Percentiles rank a stretch among this genome's conserved stretches.
These are phyloP conservation scores for Listrodromus nycthemerus DNA, from an alignment of 2,888 invertebrate genomes.

Conservation along the genomic window DNA sequence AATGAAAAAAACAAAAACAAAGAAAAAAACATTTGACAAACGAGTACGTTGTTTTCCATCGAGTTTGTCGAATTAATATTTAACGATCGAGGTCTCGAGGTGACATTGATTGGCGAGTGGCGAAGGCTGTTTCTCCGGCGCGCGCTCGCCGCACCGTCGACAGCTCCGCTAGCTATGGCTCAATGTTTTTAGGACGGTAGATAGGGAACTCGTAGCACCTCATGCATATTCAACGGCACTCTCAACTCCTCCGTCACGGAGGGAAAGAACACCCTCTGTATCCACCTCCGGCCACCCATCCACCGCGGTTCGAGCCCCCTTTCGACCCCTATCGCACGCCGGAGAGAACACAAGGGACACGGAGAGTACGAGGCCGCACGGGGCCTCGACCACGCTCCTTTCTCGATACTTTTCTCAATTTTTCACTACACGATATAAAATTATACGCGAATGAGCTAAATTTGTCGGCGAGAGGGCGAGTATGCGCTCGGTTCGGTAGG, in stretches of 20 bases:
- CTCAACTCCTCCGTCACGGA: slow-evolving; percentile 84
- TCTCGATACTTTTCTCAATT: slow-evolving; percentile 65
- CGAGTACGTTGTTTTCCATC: slow-evolving; percentile 42
- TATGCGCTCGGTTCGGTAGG: slow-evolving; percentile 36
- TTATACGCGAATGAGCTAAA: slow-evolving; percentile 54
- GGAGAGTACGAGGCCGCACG: slow-evolving; percentile 63
- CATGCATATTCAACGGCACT: slow-evolving; percentile 85
- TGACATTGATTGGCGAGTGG: slow-evolving; percentile 83
- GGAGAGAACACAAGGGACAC: slow-evolving; percentile 73
- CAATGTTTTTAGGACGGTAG: slow-evolving; percentile 84
- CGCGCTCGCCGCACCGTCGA: slow-evolving; percentile 71
- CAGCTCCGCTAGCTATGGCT: slow-evolving; percentile 74
- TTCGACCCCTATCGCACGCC: slow-evolving; percentile 75
- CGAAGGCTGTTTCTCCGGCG: slow-evolving; percentile 72
- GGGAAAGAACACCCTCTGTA: slow-evolving; percentile 83
- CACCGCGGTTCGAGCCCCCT: slow-evolving; percentile 72
- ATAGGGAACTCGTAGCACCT: slow-evolving; percentile 81
- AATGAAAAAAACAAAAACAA: too few species aligned
- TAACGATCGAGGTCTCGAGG: slow-evolving; percentile 72
- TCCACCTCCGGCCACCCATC: slow-evolving; percentile 71
- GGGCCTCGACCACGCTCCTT: slow-evolving; percentile 68
- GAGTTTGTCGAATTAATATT: slow-evolving; percentile 79
- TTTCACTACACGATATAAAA: slow-evolving; percentile 71
- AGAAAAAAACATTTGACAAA: not conserved
- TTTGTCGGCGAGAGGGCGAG: slow-evolving; percentile 57